Conservation (phyloP, 1,140 invertebrate genomes). For the Drosophila ironensis region DNA sequence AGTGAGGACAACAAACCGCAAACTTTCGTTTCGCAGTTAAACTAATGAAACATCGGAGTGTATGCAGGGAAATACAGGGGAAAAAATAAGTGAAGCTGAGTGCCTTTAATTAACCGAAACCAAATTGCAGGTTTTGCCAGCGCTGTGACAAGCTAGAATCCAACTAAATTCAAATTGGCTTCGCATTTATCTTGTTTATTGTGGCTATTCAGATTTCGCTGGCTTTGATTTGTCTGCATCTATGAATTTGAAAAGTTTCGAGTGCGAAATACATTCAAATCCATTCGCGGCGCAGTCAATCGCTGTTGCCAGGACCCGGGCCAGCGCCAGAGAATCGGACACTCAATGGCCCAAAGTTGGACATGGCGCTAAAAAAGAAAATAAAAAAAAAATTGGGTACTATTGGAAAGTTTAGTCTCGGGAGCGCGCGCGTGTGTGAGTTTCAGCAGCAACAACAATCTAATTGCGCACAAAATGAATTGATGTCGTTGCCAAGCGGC, state of each 20-base stretch:
- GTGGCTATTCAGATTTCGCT: not conserved
- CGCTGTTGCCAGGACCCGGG: conserved; percentile 33
- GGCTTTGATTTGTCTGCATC: conserved; percentile 39
- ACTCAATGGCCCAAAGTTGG: conserved; percentile 65
- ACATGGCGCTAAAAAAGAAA: conserved; percentile 29
- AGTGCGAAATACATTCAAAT: conserved; percentile 60
- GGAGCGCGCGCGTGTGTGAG: conserved; percentile 21
- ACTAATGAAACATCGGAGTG: conserved; percentile 51
- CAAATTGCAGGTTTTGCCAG: no score
- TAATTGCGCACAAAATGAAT: conserved; percentile 76
- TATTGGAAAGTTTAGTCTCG: conserved; percentile 47
- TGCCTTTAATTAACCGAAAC: not conserved
- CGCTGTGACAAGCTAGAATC: no score
- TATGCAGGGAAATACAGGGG: not conserved
- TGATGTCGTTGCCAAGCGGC: conserved; percentile 76
- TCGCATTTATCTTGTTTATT: no score
- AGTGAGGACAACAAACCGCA: conserved; percentile 34
- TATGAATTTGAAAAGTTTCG: conserved; percentile 57
- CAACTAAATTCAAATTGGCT: no score
- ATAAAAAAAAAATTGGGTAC: conserved; percentile 20
- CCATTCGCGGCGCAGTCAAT: conserved; percentile 49
- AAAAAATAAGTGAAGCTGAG: not conserved
- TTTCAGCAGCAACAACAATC: conserved; percentile 60
- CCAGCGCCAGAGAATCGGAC: conserved; percentile 24
- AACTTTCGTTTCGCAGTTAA: conserved; percentile 36